Base-by-base conservation (phyloP, 2,888 invertebrate genomes). In the Synanthedon vespiformis region DNA sequence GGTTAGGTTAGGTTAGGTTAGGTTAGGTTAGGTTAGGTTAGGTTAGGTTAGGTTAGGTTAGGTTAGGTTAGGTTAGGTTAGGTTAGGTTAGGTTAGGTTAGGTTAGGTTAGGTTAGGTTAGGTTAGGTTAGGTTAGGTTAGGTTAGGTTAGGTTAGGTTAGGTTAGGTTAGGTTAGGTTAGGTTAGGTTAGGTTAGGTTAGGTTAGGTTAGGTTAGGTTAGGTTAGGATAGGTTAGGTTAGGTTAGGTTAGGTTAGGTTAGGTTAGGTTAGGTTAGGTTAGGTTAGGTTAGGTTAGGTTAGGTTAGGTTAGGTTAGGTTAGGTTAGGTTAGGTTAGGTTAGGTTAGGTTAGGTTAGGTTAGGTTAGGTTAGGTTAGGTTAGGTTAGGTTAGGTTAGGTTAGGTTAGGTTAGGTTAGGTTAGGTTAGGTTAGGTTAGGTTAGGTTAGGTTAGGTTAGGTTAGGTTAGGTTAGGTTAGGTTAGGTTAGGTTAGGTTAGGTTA, bases 141-240 rank as follows among this genome's bases (percentile, higher is more conserved):
- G 51, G 54, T 49, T 51, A 54, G 54, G 54, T 51, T 51, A 51
- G 54, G 54, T 51, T 51, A 54, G 54, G 54, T 51, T 51, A 54
- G 54, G 54, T 51, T 51, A 51, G 54, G 54, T 51, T 51, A 51
- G 54, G 54, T 51, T 51, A 54, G 54, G 54, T 51, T 51, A 49
- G 54, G 51, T 51, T 51, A 53, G 53, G 53, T 40, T 51, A 51
- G 51, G 53, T 49, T 51, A 49, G 51, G 53, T 49, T 51, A 51
- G 51, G 53, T 51, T 51, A 51, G 53, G 53, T 51, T 51, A 51
- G 53, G 53, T 51, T 51, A 51, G 53, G 53, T 51, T 52, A 40
- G 52, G 52, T 52, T 52, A 48, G 52, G 53, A 49, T 51, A 51
- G 53, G 53, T 51, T 51, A 51, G 53, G 53, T 51, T 51, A 53